Conservation (phyloP, 2,888 invertebrate species). For the Synergus itoensis region DNA sequence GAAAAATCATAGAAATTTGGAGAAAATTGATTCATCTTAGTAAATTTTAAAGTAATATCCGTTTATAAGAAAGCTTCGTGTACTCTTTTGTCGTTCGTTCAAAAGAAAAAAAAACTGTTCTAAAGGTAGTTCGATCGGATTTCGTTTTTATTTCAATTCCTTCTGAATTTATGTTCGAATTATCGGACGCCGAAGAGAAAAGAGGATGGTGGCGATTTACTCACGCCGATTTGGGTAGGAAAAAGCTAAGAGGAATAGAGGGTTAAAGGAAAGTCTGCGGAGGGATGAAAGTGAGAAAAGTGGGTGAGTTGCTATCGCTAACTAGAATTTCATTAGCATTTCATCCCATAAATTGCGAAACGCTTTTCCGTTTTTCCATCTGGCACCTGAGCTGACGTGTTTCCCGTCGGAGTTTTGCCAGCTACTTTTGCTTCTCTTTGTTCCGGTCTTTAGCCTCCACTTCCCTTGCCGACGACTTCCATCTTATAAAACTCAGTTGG, state of each 20-base stretch:
- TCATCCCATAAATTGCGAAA: constrained; percentile 64
- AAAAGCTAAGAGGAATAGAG: constrained; percentile 44
- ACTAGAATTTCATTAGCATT: constrained; percentile 71
- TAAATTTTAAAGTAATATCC: background rate
- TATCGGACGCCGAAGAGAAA: constrained; percentile 56
- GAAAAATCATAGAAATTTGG: no score
- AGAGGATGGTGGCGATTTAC: constrained; percentile 48
- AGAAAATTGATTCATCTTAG: no score
- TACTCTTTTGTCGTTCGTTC: background rate
- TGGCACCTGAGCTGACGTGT: constrained; percentile 46
- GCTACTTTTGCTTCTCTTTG: constrained; percentile 36
- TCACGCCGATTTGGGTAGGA: constrained; percentile 44
- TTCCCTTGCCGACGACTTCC: constrained; percentile 31
- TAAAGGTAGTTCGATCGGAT: constrained; percentile 49
- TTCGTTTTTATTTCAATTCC: constrained; percentile 64
- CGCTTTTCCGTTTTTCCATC: constrained; percentile 50
- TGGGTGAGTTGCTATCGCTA: constrained; percentile 57
- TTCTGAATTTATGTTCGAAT: constrained; percentile 65
- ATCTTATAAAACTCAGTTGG: constrained; percentile 26
- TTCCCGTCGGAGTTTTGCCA: constrained; percentile 41
- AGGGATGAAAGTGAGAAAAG: constrained; percentile 30
- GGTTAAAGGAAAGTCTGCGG: constrained; percentile 18
- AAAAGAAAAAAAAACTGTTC: constrained; percentile 15
- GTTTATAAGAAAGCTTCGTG: background rate
- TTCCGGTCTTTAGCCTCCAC: constrained; percentile 33